Base-by-base conservation (phyloP, 2,888 invertebrate species). In the Latrodectus elegans region DNA sequence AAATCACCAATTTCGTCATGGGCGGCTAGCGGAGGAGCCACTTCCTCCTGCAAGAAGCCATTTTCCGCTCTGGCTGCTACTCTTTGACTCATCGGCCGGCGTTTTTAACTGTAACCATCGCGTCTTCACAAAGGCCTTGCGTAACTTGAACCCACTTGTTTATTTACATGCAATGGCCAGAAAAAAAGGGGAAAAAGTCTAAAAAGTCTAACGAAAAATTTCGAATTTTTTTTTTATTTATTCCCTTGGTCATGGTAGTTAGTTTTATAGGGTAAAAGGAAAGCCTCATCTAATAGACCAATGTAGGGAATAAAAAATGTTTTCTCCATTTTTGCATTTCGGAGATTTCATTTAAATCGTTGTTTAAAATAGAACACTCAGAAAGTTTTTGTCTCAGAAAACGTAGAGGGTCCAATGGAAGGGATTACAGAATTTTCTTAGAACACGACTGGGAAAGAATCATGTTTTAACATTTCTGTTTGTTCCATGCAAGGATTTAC, bases 241-340 rank as follows among this genome's bases (percentile, higher is more conserved):
- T 55, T 14, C 55, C 55, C 12, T 55, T 76, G 10, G 79, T 64
- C 65, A 86, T 86, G 86, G 76, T 86, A 53, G 22, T 38, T 81
- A 80, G 81, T 49, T 86, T 86, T 86, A 70, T 86, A 81, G 81
- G 86, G 65, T 86, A 86, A 72, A 75, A 70, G 82, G 75, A 82
- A 81, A 67, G 52, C 14, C 15, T 52, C 3, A 14, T 14, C 22
- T 22, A 22, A 22, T 22, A 22, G 22, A 22, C 22, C 22, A 22
- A 22, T 22, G 22, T 22, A 22, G 22, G 22, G 22, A 22, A 22
- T 22, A 22, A 22, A 22, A 22, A 22, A 22, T 22, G 22, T 22
- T 22, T 22, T 22, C 22, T 22, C 22, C 22, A 22, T 22, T 22
- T 55, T 55, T 11, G 55, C 55, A 55, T 11, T 55, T 55, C 15